Conservation (phyloP, 1,140 invertebrate genomes). For the Arion vulgaris region DNA sequence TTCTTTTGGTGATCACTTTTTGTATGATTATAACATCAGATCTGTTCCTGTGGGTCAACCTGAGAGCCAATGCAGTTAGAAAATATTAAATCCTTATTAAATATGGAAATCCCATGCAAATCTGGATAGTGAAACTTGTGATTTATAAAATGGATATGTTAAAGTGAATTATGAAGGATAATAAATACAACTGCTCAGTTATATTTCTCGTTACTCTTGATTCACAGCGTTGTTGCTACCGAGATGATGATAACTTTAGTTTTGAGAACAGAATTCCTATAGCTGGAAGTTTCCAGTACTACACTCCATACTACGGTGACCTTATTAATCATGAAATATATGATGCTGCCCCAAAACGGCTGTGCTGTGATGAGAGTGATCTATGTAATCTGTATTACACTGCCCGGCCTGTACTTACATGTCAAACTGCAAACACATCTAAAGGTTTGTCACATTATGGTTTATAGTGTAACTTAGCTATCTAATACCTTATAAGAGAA, state of each 20-base stretch:
- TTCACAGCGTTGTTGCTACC: slow-evolving; percentile 26
- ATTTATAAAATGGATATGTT: no score
- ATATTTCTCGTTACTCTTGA: not conserved
- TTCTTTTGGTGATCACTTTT: no score
- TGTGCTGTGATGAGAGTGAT: slow-evolving; percentile 1
- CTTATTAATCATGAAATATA: not conserved
- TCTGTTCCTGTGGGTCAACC: no score
- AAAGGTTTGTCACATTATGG: not conserved
- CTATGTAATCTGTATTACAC: slow-evolving; percentile 15
- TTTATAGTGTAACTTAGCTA: no score
- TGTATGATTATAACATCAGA: no score
- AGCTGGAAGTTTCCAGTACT: slow-evolving; percentile 14
- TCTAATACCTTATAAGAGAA: no score
- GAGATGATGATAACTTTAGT: not conserved
- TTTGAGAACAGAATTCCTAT: slow-evolving; percentile 20
- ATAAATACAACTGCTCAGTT: no score
- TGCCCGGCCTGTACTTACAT: not conserved
- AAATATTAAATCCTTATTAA: no score
- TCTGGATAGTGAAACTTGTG: no score
- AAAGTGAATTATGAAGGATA: no score
- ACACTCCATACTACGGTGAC: slow-evolving; percentile 8
- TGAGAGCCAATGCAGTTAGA: no score
- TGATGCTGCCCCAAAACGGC: not conserved
- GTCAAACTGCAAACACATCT: not conserved
- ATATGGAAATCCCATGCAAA: no score